Percentiles rank a stretch among this genome's conserved stretches.
phyloP scores from a whole-genome alignment of 2,888 invertebrate species.

The Campaea margaritaria region DNA sequence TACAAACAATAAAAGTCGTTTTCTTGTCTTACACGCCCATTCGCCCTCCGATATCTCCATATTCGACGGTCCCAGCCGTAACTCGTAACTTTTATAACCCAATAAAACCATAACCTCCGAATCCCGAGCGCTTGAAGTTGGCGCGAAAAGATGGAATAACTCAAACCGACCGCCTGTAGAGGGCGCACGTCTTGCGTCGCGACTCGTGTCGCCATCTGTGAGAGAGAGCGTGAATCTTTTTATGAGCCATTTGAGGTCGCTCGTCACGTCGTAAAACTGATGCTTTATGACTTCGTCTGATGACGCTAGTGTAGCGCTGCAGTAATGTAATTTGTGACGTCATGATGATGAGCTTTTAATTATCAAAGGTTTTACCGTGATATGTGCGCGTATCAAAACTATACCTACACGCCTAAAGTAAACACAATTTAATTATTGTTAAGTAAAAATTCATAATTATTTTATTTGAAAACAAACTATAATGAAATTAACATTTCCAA shows the following conservation, averaged over 20 bases:
- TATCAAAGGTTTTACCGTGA: neutral
- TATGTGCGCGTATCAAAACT: neutral
- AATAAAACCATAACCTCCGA: constrained; percentile 78
- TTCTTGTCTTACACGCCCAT: constrained; percentile 82
- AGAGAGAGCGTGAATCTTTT: constrained; percentile 70
- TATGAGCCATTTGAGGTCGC: constrained; percentile 76
- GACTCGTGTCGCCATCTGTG: constrained; percentile 76
- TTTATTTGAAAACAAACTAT: no score
- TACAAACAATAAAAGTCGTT: constrained; percentile 86
- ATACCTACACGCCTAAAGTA: neutral
- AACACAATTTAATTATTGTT: no score
- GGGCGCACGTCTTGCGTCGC: constrained; percentile 64
- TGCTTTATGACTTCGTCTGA: constrained; percentile 76
- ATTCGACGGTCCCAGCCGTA: constrained; percentile 73
- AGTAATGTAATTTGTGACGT: constrained; percentile 31
- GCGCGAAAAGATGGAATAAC: constrained; percentile 48
- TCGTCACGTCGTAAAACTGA: constrained; percentile 78
- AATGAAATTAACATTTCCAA: neutral
- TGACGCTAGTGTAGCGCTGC: constrained; percentile 78
- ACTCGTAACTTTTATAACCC: constrained; percentile 83
- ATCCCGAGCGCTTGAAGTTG: constrained; percentile 50
- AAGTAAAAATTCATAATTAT: no score
- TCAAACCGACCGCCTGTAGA: constrained; percentile 63
- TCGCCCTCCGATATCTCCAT: constrained; percentile 83
- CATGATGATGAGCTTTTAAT: neutral